These are phyloP conservation scores for Oryctes rhinoceros DNA, from an alignment of 1,140 invertebrate genomes.

Conservation along the genomic window DNA sequence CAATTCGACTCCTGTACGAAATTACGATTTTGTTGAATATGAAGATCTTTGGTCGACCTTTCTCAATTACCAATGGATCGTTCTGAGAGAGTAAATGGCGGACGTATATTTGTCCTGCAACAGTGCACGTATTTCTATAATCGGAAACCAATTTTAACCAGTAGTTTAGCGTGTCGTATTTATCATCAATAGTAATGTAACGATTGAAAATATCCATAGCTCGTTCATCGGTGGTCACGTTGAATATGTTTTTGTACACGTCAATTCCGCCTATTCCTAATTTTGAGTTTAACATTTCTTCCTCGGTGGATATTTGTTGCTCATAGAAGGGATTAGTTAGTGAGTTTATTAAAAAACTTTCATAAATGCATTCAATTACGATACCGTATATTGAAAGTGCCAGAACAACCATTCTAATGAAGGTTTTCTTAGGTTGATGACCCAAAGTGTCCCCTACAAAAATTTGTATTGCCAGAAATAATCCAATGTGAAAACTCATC, in stretches of 20 bases:
- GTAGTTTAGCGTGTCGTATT: constrained; percentile 8
- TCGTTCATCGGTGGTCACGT: background rate
- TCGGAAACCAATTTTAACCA: constrained; percentile 17
- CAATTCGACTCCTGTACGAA: constrained; percentile 8
- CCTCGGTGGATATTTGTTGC: constrained; percentile 62
- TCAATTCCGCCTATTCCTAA: constrained; percentile 43
- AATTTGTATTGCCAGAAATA: constrained; percentile 30
- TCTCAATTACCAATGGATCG: background rate
- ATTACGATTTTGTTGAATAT: constrained; percentile 2
- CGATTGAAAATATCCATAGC: background rate
- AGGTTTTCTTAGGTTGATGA: background rate
- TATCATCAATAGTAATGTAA: background rate
- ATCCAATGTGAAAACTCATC: background rate
- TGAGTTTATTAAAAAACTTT: constrained; percentile 65
- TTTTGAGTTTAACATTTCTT: constrained; percentile 54
- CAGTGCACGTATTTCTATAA: constrained; percentile 24
- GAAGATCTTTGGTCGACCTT: background rate
- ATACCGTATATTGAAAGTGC: constrained; percentile 63
- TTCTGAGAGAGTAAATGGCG: constrained; percentile 14
- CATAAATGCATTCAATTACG: constrained; percentile 63
- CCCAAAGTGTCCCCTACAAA: constrained; percentile 28
- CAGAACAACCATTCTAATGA: constrained; percentile 62
- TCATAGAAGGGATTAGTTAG: constrained; percentile 63
- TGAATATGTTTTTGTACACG: constrained; percentile 40
- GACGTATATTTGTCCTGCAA: constrained; percentile 31